Evolutionary conservation across 2,797 vertebrate genomes (phyloP), one percentile per base, ranked within the genome.

Genomic region (Cirrhinus mrigala): DNA sequence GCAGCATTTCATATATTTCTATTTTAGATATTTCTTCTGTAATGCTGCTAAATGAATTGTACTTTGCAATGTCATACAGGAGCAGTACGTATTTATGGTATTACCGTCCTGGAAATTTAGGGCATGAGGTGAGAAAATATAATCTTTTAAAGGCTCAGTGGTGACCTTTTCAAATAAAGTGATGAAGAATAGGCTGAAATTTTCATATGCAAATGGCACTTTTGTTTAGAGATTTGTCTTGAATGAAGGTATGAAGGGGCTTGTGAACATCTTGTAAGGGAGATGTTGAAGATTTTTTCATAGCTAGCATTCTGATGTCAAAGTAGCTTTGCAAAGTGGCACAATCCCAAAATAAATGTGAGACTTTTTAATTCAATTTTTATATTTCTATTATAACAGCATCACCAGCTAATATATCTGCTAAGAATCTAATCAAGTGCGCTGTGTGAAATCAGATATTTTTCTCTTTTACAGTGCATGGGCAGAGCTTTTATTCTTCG

Each of bases 351-450:
- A 60, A 33, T 82, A 8, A 74, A 24, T 11, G 50, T 14, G 4
- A 29, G 4, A 69, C 20, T 46, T 46, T 46, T 46, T 44, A 44
- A 44, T 15, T 14, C 16, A 9, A 22, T 33, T 9, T 62, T 18
- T 12, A 62, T 64, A 64, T 62, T 62, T 82, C 12, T 82, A 1
- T 33, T 66, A 66, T 33, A 66, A 66, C 15, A 18, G 14, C 62
- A 66, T 66, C 27, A 33, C 27, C 10, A 18, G 52, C 33, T 71
- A 56, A 44, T 58, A 18, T 40, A 62, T 50, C 37, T 7, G 12
- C 24, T 82, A 44, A 71, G 54, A 82, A 71, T 82, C 10, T 60
- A 48, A 60, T 50, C 24, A 48, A 62, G 56, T 74, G 40, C 56
- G 11, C 40, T n/a, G 27, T 74, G 40, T 74, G 27, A 83, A 75